Percentiles rank a stretch among this genome's conserved stretches.
These are phyloP conservation scores for Liopterus haemorrhoidalis DNA, from an alignment of 2,888 invertebrate genomes.

Conservation along the genomic window DNA sequence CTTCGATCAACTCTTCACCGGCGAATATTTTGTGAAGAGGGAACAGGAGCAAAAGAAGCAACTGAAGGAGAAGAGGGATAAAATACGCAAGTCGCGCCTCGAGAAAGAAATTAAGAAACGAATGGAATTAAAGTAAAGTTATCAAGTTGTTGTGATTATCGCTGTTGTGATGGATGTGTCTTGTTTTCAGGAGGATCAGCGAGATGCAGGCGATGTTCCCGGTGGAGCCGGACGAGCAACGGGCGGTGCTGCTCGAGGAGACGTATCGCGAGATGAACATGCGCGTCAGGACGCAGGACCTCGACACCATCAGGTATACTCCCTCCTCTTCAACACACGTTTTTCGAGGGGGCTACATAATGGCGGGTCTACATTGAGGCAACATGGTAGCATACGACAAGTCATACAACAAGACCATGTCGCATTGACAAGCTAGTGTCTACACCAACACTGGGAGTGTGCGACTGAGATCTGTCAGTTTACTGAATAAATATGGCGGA, in stretches of 20 bases:
- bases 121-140: conserved; percentile 40
- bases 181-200: too few species aligned
- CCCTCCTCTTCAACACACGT: too few species aligned
- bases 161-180: neutral
- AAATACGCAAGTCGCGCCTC: conserved; percentile 29
- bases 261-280: conserved; percentile 53
- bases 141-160: conserved; percentile 36
- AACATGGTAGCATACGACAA: too few species aligned
- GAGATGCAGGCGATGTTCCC: conserved; percentile 60
- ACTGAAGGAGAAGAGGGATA: conserved; percentile 35
- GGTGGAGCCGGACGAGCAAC: conserved; percentile 60
- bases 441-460: too few species aligned
- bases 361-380: too few species aligned
- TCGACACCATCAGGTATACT: too few species aligned
- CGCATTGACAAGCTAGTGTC: too few species aligned
- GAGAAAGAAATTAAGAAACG: conserved; percentile 32
- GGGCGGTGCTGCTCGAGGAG: conserved; percentile 47
- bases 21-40: conserved; percentile 48
- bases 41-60: conserved; percentile 33
- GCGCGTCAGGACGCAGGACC: conserved; percentile 45
- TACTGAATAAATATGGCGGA: too few species aligned
- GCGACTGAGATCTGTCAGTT: too few species aligned
- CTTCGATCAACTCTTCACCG: conserved; percentile 54
- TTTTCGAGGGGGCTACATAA: too few species aligned
- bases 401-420: too few species aligned